Evolutionary conservation across 1,140 invertebrate species (phyloP).

Genomic region (Adoxophyes honmai): DNA sequence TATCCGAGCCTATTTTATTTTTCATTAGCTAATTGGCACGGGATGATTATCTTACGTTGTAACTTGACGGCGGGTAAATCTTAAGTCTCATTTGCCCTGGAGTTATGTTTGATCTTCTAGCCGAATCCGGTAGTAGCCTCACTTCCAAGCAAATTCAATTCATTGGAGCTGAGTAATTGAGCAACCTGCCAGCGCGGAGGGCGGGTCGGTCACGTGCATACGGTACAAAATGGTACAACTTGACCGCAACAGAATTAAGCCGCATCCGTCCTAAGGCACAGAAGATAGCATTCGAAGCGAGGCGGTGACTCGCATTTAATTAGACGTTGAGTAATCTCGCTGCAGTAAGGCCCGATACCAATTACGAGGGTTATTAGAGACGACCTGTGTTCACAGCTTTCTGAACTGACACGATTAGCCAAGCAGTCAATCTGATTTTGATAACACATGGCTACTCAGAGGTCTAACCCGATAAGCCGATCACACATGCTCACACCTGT

Average conservation of each 20-base stretch:
- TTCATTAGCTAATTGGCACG: conserved; percentile 76
- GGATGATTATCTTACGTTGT: conserved; percentile 68
- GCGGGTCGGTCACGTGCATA: conserved; percentile 44
- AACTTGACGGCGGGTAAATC: conserved; percentile 55
- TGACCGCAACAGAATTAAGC: conserved; percentile 69
- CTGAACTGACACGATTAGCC: not conserved
- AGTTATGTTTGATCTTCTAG: conserved; percentile 61
- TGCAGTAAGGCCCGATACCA: conserved; percentile 73
- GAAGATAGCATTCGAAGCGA: conserved; percentile 31
- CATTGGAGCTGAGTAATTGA: conserved; percentile 59
- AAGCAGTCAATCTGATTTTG: too few relatives aligned
- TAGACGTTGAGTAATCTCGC: conserved; percentile 74
- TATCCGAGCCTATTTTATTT: conserved; percentile 62
- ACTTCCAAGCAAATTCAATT: conserved; percentile 63
- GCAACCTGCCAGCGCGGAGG: conserved; percentile 26
- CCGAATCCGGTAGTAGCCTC: conserved; percentile 24
- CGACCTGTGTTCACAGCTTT: conserved; percentile 38
- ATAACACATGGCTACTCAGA: not conserved
- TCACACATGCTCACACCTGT: too few relatives aligned
- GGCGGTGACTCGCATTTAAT: conserved; percentile 72
- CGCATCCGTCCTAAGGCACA: conserved; percentile 38
- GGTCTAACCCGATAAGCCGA: too few relatives aligned
- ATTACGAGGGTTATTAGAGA: conserved; percentile 75
- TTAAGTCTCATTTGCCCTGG: conserved; percentile 41
- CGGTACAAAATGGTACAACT: conserved; percentile 49